Base-by-base conservation (phyloP, 2,888 invertebrate genomes). In the Coenonympha glycerion region DNA sequence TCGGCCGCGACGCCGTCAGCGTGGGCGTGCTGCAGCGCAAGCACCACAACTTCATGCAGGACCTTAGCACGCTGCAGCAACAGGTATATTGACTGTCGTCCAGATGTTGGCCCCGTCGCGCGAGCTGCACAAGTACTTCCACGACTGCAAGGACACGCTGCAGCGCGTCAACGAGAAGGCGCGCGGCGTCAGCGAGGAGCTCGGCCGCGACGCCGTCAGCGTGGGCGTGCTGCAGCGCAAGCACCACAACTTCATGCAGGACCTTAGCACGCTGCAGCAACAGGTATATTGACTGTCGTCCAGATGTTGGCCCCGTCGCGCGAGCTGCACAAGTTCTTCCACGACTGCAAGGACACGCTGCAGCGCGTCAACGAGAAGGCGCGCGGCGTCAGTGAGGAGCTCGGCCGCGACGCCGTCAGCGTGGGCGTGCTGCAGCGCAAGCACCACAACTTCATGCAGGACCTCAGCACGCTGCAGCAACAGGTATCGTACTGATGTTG, bases 91-190 rank as follows among this genome's bases (percentile, higher is more conserved):
- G n/a, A n/a, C n/a, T 1, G 2, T 30, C 15, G 8, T 45, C 3
- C 54, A 96, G 88, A 96, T 97, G 96, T 74, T 97, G 70, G 94
- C 93, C 3, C 98, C 99, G 9, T 97, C 97, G 41, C 93, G 97
- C 70, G 98, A 99, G 83, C 89, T 99, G 55, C 98, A 99, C 90
- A 99, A 99, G 87, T 99, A 98, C 93, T 99, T 99, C 95, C 98
- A 99, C 87, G 99, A 99, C 87, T 97, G 95, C 87, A 97, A 99
- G 86, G 99, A 99, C 77, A 93, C 97, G 3, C 89, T 98, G 45
- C 94, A 97, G 56, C 92, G 98, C 64, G 98, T 98, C 64, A 88
- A 94, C 67, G 98, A 99, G 88, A 98, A 98, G 85, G 96, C 98
- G 74, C 95, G 97, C 70, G 92, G 92, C 33, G 97, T 99, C 83